These are phyloP conservation scores for Coenobita brevimanus DNA, from an alignment of 1,140 invertebrate genomes.

Conservation along the genomic window DNA sequence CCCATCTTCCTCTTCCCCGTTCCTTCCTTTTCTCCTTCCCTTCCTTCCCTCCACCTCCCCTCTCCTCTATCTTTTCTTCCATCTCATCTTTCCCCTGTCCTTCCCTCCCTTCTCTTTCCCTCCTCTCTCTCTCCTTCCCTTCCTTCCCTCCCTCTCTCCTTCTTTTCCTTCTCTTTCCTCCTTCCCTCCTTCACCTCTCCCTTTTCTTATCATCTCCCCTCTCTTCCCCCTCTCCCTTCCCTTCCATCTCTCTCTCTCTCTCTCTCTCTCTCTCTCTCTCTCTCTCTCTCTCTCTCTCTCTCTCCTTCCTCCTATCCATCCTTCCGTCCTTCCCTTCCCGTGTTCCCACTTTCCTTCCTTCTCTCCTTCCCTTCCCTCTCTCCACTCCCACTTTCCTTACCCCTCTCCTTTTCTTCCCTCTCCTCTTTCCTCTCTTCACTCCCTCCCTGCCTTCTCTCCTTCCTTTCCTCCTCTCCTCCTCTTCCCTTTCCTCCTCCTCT, in stretches of 20 bases:
- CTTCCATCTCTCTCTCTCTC: background rate
- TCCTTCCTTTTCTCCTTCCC: background rate
- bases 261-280: background rate
- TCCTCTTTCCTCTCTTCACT: background rate
- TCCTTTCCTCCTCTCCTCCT: background rate
- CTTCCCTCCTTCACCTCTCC: background rate
- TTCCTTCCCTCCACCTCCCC: background rate
- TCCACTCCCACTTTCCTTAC: background rate
- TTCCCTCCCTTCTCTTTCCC: background rate
- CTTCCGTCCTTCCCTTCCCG: no score
- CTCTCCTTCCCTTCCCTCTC: no score
- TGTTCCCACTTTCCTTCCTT: background rate
- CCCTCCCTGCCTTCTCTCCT: background rate
- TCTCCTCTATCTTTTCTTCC: background rate
- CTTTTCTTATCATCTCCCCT: background rate
- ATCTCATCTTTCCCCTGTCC: background rate
- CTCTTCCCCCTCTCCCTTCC: background rate
- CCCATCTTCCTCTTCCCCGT: background rate
- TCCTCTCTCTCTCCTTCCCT: no score
- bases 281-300: background rate
- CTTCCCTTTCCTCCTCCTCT: background rate
- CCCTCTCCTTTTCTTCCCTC: background rate
- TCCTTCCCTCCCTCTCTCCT: background rate
- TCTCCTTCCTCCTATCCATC: background rate
- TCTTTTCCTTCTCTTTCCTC: background rate